A percentile compares a stretch with the other conserved stretches of the same genome.
phyloP scores from a whole-genome alignment of 2,888 invertebrate species.

The Anticlea derivata region DNA sequence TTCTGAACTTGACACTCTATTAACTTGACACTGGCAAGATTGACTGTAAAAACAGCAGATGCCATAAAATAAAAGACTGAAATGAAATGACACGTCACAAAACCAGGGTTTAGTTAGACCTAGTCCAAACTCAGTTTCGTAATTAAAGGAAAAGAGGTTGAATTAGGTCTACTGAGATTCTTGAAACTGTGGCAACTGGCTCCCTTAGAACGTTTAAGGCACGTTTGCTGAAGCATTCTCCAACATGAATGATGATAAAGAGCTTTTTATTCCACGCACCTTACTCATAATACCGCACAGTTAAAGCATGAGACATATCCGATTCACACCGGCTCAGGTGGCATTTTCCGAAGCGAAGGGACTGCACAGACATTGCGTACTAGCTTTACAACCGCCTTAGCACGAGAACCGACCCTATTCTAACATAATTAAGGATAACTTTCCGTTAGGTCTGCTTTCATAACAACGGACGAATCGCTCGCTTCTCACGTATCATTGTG shows the following conservation, averaged over 20 bases:
- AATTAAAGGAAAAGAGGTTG: conserved; percentile 11
- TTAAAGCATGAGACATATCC: conserved; percentile 70
- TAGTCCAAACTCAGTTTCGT: too few relatives aligned
- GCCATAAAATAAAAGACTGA: too few relatives aligned
- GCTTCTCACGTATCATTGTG: conserved; percentile 80
- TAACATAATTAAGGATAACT: conserved; percentile 57
- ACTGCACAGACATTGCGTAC: conserved; percentile 61
- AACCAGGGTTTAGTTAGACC: too few relatives aligned
- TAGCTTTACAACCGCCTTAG: conserved; percentile 61
- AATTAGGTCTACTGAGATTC: conserved; percentile 21
- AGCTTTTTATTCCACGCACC: conserved; percentile 49
- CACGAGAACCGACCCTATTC: conserved; percentile 58
- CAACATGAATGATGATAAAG: conserved; percentile 1
- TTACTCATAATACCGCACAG: conserved; percentile 57
- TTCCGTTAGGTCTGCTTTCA: conserved; percentile 74
- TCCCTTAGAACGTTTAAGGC: conserved; percentile 31
- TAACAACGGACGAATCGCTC: conserved; percentile 65
- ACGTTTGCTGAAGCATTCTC: conserved; percentile 24
- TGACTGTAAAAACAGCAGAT: too few relatives aligned
- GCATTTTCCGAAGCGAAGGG: conserved; percentile 47
- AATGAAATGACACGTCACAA: too few relatives aligned
- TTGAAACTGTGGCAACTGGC: conserved; percentile 23
- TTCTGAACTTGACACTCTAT: too few relatives aligned
- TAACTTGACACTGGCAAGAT: too few relatives aligned
- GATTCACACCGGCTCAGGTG: conserved; percentile 80